Evolutionary conservation across 2,113 vertebrate species (phyloP).

Genomic region (Anarhynchus alexandrinus): DNA sequence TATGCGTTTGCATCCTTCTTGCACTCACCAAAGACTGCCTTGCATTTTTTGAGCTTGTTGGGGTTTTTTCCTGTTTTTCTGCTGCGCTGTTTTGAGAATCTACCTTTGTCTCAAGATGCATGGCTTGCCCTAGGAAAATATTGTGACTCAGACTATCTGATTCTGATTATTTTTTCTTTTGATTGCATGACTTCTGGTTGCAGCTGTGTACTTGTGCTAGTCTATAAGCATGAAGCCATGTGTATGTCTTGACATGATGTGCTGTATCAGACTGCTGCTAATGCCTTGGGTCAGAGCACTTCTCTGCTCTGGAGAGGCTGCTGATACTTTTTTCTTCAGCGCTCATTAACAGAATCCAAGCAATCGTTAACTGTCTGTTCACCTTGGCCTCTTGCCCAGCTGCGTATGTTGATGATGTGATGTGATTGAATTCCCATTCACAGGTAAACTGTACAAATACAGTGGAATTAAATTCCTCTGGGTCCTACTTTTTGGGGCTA

Average conservation of each 20-base stretch:
- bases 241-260: not conserved
- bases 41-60: not conserved
- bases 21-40: not conserved
- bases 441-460: not conserved
- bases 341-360: not conserved
- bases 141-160: fast-evolving
- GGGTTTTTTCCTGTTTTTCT: not conserved
- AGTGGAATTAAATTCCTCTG: not conserved
- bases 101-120: not conserved
- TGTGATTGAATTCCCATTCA: not conserved
- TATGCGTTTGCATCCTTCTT: not conserved
- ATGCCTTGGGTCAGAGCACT: not conserved
- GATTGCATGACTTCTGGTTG: not conserved
- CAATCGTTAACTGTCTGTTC: not conserved
- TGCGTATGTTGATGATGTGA: not conserved
- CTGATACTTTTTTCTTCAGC: not conserved
- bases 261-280: not conserved
- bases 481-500: not conserved
- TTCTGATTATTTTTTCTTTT: not conserved
- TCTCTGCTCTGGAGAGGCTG: not conserved
- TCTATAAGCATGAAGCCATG: not conserved
- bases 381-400: not conserved
- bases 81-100: not conserved
- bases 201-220: not conserved
- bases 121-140: not conserved